A percentile compares a stretch with the other conserved stretches of the same genome.
phyloP scores from a whole-genome alignment of 2,888 invertebrate species.

The Cactoblastis cactorum region DNA sequence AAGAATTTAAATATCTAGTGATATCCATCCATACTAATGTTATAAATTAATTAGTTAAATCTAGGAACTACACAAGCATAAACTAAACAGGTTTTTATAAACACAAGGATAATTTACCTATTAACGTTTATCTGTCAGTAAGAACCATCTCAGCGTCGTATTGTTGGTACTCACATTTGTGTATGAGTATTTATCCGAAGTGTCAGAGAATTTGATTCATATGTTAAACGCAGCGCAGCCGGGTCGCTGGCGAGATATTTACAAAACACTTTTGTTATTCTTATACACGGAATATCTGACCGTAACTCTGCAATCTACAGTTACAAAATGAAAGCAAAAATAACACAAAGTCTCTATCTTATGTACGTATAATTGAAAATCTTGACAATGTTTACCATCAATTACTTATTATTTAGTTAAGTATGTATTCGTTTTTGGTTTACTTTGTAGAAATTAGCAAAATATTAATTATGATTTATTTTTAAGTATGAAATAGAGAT shows the following conservation, averaged over 20 bases:
- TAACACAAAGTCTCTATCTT: too few relatives aligned
- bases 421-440: neutral
- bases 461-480: too few relatives aligned
- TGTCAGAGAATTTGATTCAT: constrained; percentile 33
- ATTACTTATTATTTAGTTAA: neutral
- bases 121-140: constrained; percentile 49
- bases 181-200: constrained; percentile 43
- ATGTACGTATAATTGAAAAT: neutral
- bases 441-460: too few relatives aligned
- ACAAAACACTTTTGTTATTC: constrained; percentile 4
- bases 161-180: constrained; percentile 40
- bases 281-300: neutral
- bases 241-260: constrained; percentile 1
- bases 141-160: constrained; percentile 34
- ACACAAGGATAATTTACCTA: constrained; percentile 18
- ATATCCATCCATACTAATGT: too few relatives aligned
- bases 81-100: neutral
- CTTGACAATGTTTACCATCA: neutral
- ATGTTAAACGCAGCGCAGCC: constrained; percentile 14
- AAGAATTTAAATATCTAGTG: too few relatives aligned
- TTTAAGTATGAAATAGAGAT: too few relatives aligned
- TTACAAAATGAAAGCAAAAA: neutral
- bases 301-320: neutral
- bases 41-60: neutral
- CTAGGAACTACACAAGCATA: neutral